Conservation (phyloP, 2,797 vertebrate species). For the Caiman crocodilus region DNA sequence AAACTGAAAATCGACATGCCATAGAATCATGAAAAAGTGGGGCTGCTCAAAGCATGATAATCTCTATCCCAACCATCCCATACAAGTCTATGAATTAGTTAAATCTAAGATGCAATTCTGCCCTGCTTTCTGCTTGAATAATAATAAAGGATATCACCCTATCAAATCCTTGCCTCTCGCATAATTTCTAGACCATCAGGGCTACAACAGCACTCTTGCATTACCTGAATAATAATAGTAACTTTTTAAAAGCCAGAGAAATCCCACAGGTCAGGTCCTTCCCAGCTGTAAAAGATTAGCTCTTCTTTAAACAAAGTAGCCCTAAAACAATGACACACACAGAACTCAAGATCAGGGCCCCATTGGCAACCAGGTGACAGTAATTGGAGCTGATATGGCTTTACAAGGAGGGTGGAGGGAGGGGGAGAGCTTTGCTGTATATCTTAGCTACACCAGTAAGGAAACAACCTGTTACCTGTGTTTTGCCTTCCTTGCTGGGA, state of each 20-base stretch:
- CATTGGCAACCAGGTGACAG: background rate
- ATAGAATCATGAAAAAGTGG: no score
- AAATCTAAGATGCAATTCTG: no score
- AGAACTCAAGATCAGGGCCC: background rate
- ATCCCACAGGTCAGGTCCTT: background rate
- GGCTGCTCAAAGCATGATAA: no score
- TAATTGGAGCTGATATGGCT: background rate
- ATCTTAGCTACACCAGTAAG: background rate
- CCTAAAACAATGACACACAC: background rate
- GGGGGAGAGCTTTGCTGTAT: background rate
- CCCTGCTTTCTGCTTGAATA: no score
- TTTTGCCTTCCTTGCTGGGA: no score
- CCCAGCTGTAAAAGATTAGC: background rate
- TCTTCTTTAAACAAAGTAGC: background rate
- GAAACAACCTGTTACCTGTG: background rate
- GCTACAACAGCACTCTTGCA: background rate
- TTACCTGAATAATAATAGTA: background rate
- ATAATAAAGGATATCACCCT: no score
- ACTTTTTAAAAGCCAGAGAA: background rate
- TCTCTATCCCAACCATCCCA: no score
- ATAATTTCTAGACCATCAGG: no score
- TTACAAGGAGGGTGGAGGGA: background rate
- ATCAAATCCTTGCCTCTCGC: no score
- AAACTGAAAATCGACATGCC: background rate
- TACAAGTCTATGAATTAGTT: no score